Conservation (phyloP, 2,113 vertebrate genomes). For the Mormyrus lacerda region DNA sequence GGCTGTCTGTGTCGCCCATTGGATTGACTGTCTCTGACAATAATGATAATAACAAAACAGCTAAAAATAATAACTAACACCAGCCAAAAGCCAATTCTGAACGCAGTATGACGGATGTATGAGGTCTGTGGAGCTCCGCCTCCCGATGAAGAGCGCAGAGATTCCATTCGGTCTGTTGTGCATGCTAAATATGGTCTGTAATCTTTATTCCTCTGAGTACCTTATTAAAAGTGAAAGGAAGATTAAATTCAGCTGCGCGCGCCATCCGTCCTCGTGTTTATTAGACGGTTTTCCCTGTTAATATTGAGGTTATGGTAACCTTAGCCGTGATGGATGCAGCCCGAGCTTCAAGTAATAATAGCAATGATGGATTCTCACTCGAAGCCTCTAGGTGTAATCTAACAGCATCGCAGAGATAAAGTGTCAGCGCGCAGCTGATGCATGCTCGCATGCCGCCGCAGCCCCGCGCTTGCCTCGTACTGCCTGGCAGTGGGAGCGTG, state of each 20-base stretch:
- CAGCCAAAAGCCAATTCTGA: background rate
- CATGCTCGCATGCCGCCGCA: slow-evolving; percentile 61
- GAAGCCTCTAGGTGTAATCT: slow-evolving; percentile 75
- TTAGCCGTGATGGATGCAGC: slow-evolving; percentile 62
- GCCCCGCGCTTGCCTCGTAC: slow-evolving; percentile 51
- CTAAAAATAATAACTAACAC: slow-evolving; percentile 15
- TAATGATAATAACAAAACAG: background rate
- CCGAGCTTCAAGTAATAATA: slow-evolving; percentile 74
- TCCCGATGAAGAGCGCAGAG: slow-evolving; percentile 50
- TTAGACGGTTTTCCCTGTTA: slow-evolving; percentile 60
- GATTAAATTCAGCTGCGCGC: slow-evolving; percentile 53
- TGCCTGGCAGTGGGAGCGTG: slow-evolving; percentile 56
- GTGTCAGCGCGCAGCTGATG: slow-evolving; percentile 59
- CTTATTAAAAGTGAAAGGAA: slow-evolving; percentile 64
- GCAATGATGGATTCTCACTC: slow-evolving; percentile 75
- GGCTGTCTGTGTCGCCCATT: background rate
- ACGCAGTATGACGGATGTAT: background rate
- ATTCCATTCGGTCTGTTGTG: slow-evolving; percentile 63
- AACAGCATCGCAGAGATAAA: slow-evolving; percentile 67
- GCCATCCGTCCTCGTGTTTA: slow-evolving; percentile 63
- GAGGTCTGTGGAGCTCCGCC: background rate
- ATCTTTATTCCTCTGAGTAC: slow-evolving; percentile 58
- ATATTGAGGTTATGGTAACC: slow-evolving; percentile 72
- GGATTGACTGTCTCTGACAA: background rate
- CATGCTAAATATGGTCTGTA: slow-evolving; percentile 62